Base-by-base conservation (phyloP, 2,888 invertebrate genomes). In the Hypsopygia costalis region DNA sequence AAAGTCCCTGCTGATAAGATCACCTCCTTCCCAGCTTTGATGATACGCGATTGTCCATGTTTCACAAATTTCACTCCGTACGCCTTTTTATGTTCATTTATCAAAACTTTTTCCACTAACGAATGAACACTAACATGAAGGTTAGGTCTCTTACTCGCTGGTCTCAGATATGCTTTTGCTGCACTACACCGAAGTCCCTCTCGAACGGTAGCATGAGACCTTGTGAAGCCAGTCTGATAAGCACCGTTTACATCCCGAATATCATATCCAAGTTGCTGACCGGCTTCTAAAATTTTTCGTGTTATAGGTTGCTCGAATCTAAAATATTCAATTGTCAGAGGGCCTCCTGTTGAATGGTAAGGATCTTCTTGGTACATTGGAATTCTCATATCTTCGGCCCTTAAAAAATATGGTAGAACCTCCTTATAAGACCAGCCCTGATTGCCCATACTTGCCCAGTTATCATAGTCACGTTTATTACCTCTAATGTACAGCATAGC, bases 401-500 rank as follows among this genome's bases (percentile, higher is more conserved):
- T 96, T 49, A 91, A 91, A 65, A 96, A 96, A 63, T 96, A 96
- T 6, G 92, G 92, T 25, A 96, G 73, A 0, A 96, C 88, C 36
- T 92, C 92, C 0, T 91, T 83, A 65, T 93, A 96, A 22, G 93
- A 90, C 98, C 98, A 98, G 0, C 94, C 97, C 0, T 78, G 67
- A 56, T 93, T 88, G 0, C 97, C 97, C 63, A 93, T 67, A 7
- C 67, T 71, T 11, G 92, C 94, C 97, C 97, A 98, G n/a, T 89
- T 81, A 61, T 98, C 95, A 69, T 96, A 98, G 68, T 97, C 97
- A 1, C 82, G 90, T 36, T 91, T 91, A 66, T 97, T 96, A 0
- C 97, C 97, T 39, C 97, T 87, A 0, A 97, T 89, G 62, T 97
- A 97, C 43, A 96, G 87, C 97, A 98, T 97, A 10, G 96, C 97